Evolutionary conservation across 2,113 vertebrate species (phyloP).

Genomic region (Empidonax traillii): DNA sequence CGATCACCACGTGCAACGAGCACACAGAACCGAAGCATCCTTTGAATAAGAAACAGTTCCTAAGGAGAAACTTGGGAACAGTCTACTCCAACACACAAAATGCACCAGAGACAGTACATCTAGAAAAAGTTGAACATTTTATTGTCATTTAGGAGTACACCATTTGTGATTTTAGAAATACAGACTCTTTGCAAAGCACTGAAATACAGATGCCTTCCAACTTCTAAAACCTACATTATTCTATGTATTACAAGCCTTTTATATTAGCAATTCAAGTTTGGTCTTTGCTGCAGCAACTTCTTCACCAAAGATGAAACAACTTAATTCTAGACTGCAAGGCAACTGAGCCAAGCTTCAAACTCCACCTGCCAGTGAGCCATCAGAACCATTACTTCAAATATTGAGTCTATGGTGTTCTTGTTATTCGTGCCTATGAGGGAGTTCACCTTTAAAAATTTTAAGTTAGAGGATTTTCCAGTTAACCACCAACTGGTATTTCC

Average conservation of each 20-base stretch:
- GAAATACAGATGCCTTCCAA: background rate
- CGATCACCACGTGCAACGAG: fast-evolving
- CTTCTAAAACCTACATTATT: background rate
- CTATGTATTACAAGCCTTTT: background rate
- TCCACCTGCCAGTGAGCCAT: background rate
- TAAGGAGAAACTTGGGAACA: background rate
- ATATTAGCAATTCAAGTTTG: background rate
- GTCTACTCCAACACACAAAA: background rate
- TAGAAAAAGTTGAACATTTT: conserved; percentile 77
- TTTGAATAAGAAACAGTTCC: fast-evolving
- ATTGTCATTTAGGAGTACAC: conserved; percentile 65
- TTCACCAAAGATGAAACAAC: background rate
- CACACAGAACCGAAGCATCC: background rate
- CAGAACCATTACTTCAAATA: conserved; percentile 4
- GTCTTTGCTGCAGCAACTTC: background rate
- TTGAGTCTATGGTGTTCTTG: background rate
- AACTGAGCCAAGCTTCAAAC: background rate
- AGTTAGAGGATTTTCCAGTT: conserved; percentile 38
- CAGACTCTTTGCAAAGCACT: conserved; percentile 45
- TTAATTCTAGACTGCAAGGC: background rate
- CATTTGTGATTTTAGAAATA: conserved; percentile 51
- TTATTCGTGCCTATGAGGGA: background rate
- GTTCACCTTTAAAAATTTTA: conserved; percentile 2
- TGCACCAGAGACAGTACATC: background rate
- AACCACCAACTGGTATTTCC: conserved; percentile 18